These are phyloP conservation scores for Tricholaema leucomelas DNA, from an alignment of 2,113 vertebrate species.

Conservation along the genomic window DNA sequence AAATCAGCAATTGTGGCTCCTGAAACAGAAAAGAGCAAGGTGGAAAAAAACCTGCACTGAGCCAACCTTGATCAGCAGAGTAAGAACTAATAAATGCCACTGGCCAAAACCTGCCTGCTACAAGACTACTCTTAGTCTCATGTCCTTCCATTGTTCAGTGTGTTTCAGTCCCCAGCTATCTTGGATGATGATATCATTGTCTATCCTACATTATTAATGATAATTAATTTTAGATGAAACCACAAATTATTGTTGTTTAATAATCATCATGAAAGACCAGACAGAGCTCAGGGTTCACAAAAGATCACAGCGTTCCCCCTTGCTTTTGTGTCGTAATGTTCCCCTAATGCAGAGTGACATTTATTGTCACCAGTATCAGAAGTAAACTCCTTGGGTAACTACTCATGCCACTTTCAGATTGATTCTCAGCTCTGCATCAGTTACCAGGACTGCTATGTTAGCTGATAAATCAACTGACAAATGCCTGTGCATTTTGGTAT, in stretches of 20 bases:
- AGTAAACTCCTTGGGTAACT: slow-evolving; percentile 28
- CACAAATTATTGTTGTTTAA: neutral
- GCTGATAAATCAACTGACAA: slow-evolving; percentile 58
- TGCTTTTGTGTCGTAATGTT: neutral
- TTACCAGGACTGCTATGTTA: slow-evolving; percentile 24
- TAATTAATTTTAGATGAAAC: neutral
- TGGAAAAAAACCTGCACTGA: neutral
- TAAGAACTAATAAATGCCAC: neutral
- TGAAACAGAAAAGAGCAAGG: neutral
- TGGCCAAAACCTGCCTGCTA: neutral
- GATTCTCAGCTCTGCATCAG: slow-evolving; percentile 26
- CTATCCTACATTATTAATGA: neutral
- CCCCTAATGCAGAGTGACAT: slow-evolving; percentile 11
- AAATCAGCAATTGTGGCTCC: neutral
- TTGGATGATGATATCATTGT: neutral
- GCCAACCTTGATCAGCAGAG: neutral
- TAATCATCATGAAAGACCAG: neutral
- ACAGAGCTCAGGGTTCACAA: neutral
- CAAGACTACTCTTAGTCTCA: neutral
- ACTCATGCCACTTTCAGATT: slow-evolving; percentile 15
- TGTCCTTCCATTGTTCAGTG: neutral
- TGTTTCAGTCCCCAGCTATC: neutral
- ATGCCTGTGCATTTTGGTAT: slow-evolving; percentile 29
- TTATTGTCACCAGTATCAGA: slow-evolving; percentile 1
- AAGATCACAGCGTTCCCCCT: neutral